Evolutionary conservation across 2,888 invertebrate species (phyloP).

Genomic region (Chrysotoxum bicinctum): DNA sequence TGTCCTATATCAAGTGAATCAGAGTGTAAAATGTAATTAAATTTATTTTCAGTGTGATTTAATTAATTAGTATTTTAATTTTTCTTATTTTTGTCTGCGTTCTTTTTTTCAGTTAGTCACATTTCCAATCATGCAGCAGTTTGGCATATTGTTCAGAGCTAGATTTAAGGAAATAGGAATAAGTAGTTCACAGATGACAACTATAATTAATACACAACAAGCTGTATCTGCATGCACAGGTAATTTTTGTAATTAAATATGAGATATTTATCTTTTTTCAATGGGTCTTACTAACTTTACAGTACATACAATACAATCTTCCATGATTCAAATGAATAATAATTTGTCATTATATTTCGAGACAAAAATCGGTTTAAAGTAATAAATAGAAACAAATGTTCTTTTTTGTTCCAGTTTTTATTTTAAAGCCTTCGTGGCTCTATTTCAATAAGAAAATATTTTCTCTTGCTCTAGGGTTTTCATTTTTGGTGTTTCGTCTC

Average conservation of each 20-base stretch:
- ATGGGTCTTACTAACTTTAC: too few species aligned
- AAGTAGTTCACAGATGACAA: slow-evolving; percentile 86
- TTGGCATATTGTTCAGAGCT: slow-evolving; percentile 87
- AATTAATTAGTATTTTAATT: neutral
- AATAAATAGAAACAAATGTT: too few species aligned
- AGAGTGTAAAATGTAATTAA: neutral
- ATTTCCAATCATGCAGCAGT: slow-evolving; percentile 87
- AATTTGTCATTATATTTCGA: too few species aligned
- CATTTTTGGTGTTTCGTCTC: too few species aligned
- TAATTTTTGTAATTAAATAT: slow-evolving; percentile 75
- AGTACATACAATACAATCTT: too few species aligned
- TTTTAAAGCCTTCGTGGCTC: too few species aligned
- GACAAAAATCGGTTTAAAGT: too few species aligned
- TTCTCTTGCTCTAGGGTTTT: too few species aligned
- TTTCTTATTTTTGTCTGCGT: neutral
- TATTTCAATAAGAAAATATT: too few species aligned
- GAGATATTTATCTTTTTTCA: too few species aligned
- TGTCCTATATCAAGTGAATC: neutral
- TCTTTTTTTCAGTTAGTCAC: slow-evolving; percentile 85
- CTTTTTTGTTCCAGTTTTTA: too few species aligned
- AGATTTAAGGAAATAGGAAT: slow-evolving; percentile 85
- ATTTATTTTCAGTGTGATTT: slow-evolving; percentile 12
- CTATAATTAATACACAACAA: slow-evolving; percentile 88
- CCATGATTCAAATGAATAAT: too few species aligned
- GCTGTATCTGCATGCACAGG: slow-evolving; percentile 88